These are phyloP conservation scores for Monopis laevigella DNA, from an alignment of 2,888 invertebrate species.

Conservation along the genomic window DNA sequence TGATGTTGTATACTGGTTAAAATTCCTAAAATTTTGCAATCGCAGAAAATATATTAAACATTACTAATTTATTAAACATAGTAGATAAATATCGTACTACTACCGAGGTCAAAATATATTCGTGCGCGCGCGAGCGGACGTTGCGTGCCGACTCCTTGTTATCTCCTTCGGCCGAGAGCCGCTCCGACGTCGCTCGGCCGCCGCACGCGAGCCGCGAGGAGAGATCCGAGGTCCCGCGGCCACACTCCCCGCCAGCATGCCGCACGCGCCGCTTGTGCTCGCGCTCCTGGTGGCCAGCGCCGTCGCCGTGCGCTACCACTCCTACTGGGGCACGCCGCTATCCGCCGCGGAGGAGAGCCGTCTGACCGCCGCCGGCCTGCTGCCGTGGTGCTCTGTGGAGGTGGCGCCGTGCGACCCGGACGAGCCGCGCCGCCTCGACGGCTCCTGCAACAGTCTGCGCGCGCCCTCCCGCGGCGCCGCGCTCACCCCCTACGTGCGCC, in stretches of 20 bases:
- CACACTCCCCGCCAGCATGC: neutral
- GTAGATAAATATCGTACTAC: too few relatives aligned
- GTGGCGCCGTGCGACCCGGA: conserved; percentile 18
- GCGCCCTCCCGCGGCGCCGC: conserved; percentile 20
- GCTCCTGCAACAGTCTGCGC: conserved; percentile 22
- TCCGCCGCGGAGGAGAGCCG: neutral
- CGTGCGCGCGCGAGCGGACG: too few relatives aligned
- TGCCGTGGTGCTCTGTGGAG: conserved; percentile 17
- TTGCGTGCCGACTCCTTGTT: too few relatives aligned
- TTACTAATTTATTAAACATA: too few relatives aligned
- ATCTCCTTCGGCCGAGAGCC: neutral
- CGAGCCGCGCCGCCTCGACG: conserved; percentile 20
- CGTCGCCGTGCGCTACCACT: neutral
- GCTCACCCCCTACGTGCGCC: conserved; percentile 19
- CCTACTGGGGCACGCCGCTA: neutral
- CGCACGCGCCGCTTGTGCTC: neutral
- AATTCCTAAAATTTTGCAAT: too few relatives aligned
- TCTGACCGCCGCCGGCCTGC: neutral
- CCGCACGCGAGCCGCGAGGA: neutral
- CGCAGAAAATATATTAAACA: too few relatives aligned
- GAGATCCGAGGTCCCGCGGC: neutral
- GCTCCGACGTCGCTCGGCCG: neutral
- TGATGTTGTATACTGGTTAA: too few relatives aligned
- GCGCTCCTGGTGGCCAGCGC: neutral
- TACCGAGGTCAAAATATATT: too few relatives aligned